These are phyloP conservation scores for Channa striata DNA, from an alignment of 2,797 vertebrate species.

Conservation along the genomic window DNA sequence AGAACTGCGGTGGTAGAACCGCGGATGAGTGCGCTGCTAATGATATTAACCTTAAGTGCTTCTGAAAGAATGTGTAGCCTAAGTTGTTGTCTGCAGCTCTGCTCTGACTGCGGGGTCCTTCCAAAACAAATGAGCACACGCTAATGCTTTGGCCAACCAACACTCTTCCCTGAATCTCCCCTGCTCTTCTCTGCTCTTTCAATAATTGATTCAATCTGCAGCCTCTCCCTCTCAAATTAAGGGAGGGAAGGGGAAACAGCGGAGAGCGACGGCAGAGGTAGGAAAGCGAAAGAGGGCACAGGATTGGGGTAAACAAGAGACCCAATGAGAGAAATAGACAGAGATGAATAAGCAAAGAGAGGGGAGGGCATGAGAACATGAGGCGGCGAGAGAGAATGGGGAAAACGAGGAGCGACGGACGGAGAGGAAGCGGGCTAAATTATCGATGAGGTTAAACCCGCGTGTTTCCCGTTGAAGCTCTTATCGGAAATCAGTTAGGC, in stretches of 20 bases:
- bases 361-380: constrained; percentile 6
- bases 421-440: constrained; percentile 72
- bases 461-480: constrained; percentile 69
- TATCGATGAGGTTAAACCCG: constrained; percentile 75
- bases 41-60: constrained; percentile 70
- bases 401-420: constrained; percentile 18
- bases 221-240: constrained; percentile 69
- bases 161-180: constrained; percentile 62
- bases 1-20: constrained; percentile 28
- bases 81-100: constrained; percentile 60
- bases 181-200: constrained; percentile 60
- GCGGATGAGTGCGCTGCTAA: constrained; percentile 52
- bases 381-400: constrained; percentile 14
- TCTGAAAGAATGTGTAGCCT: constrained; percentile 56
- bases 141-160: constrained; percentile 72
- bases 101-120: constrained; percentile 52
- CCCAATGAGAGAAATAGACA: constrained; percentile 26
- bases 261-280: constrained; percentile 28
- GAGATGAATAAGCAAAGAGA: constrained; percentile 21
- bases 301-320: constrained; percentile 50
- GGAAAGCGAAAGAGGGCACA: constrained; percentile 53
- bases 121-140: constrained; percentile 60
- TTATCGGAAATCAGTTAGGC: constrained; percentile 63
- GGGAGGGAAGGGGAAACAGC: constrained; percentile 38
- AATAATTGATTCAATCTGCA: constrained; percentile 84